Conservation (phyloP, 2,113 vertebrate genomes). For the Triplophysa rosa region DNA sequence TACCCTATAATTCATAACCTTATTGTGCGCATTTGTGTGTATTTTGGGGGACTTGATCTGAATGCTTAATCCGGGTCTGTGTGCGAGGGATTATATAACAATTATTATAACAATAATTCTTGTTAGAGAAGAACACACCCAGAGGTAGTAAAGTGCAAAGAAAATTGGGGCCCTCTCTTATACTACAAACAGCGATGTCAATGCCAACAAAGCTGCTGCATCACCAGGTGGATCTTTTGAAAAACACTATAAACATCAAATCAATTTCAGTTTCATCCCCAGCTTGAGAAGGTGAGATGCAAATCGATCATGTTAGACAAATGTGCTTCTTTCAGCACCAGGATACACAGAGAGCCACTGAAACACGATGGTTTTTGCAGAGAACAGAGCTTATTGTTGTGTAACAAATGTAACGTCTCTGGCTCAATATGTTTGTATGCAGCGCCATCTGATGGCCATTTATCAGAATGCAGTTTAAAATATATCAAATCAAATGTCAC, state of each 20-base stretch:
- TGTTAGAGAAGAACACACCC: slow-evolving; percentile 22
- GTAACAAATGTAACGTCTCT: slow-evolving; percentile 31
- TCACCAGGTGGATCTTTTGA: slow-evolving; percentile 50
- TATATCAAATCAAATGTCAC: not conserved
- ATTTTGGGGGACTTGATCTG: too few relatives aligned
- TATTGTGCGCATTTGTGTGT: too few relatives aligned
- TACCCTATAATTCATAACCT: too few relatives aligned
- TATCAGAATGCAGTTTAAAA: not conserved
- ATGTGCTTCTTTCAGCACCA: slow-evolving; percentile 51
- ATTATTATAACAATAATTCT: slow-evolving; percentile 21
- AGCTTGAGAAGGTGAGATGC: slow-evolving; percentile 50
- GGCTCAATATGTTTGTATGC: slow-evolving; percentile 40
- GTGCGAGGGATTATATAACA: too few relatives aligned
- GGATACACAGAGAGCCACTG: slow-evolving; percentile 35
- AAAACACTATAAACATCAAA: slow-evolving; percentile 53
- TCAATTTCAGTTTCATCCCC: slow-evolving; percentile 58
- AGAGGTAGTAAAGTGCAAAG: slow-evolving; percentile 21
- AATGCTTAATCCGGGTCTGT: too few relatives aligned
- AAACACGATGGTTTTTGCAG: slow-evolving; percentile 45
- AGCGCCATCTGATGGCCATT: slow-evolving; percentile 52
- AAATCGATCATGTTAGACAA: slow-evolving; percentile 56
- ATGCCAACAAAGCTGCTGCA: slow-evolving; percentile 43
- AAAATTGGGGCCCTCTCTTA: slow-evolving; percentile 43
- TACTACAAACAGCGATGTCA: slow-evolving; percentile 43
- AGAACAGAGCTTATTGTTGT: slow-evolving; percentile 45